Base-by-base conservation (phyloP, 2,797 vertebrate genomes). In the Ibycter americanus region DNA sequence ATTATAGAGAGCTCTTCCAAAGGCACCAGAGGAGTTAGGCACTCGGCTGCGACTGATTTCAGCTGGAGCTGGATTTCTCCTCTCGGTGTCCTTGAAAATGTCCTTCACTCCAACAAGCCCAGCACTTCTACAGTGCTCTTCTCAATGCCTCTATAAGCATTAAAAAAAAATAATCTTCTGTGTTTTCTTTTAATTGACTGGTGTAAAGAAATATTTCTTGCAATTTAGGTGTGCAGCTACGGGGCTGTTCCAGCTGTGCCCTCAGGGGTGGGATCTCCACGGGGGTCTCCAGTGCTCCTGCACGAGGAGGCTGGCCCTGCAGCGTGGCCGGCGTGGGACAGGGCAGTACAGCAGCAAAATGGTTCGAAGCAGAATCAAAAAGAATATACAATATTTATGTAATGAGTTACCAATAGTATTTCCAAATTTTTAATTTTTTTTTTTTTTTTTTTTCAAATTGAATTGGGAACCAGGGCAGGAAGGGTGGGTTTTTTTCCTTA, bases 281-380 rank as follows among this genome's bases (percentile, higher is more conserved):
- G 14, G 56, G 42, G 27, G 4, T 71, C 34, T 54, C 9, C 29
- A 55, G 34, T 3, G 16, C 23, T 54, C 70, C 56, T 71, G 54
- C 12, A 1, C 1, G 8, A 58, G 52, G 38, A 46, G 66, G 66
- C 59, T 8, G 58, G 77, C 40, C 46, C 58, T 17, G 26, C 5
- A 13, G 71, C 58, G 12, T 0, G 8, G 70, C 52, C 73, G 36
- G 40, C 0, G 40, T 56, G 58, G 29, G 61, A 66, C 47, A n/a
- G 76, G 76, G 54, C 29, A 59, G 47, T 55, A 42, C 97, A 98
- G 97, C 96, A 98, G 98, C 98, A 98, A 98, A 98, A 97, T 73
- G 96, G 98, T 97, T 98, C 88, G 92, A 92, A 96, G 97, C 67
- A 96, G 59, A 83, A 96, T 77, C 87, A 93, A 98, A 97, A 97